Conservation (phyloP, 2,888 invertebrate species). For the Cerastoderma edule region DNA sequence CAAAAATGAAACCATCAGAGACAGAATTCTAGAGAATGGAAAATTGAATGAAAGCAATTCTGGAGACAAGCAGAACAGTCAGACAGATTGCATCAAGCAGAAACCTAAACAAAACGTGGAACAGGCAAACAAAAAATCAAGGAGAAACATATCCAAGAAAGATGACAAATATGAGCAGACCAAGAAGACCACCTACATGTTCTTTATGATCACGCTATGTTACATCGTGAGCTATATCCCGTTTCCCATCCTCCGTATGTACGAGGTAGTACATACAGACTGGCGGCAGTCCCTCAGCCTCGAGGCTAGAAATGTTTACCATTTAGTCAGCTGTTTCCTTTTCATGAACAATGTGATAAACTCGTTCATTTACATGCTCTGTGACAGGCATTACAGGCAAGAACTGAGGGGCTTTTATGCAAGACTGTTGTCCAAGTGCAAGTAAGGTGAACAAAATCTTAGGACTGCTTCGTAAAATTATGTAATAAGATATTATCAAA, state of each 20-base stretch:
- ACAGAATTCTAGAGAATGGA: neutral
- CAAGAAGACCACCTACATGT: slow-evolving; percentile 7
- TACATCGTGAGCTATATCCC: slow-evolving; percentile 6
- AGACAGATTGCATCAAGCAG: neutral
- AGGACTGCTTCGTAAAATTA: neutral
- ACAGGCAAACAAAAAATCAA: neutral
- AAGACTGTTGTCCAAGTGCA: neutral
- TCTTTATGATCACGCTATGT: slow-evolving; percentile 8
- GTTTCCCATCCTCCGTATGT: slow-evolving; percentile 1
- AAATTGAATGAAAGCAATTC: neutral
- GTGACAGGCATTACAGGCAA: slow-evolving; percentile 20
- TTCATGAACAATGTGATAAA: slow-evolving; percentile 15
- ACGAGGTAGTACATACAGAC: slow-evolving; percentile 9
- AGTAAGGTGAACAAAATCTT: neutral
- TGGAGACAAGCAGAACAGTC: neutral
- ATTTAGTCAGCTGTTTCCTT: neutral
- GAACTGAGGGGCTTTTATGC: slow-evolving; percentile 11
- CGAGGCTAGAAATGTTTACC: neutral
- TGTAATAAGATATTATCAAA: neutral
- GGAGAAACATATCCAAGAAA: neutral
- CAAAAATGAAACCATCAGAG: neutral
- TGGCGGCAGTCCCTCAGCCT: slow-evolving; percentile 2
- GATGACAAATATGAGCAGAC: slow-evolving; percentile 6
- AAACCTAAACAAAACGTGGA: neutral
- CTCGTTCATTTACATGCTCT: slow-evolving; percentile 8